These are phyloP conservation scores for Tetragonula clypearis DNA, from an alignment of 1,140 invertebrate genomes.

Conservation along the genomic window DNA sequence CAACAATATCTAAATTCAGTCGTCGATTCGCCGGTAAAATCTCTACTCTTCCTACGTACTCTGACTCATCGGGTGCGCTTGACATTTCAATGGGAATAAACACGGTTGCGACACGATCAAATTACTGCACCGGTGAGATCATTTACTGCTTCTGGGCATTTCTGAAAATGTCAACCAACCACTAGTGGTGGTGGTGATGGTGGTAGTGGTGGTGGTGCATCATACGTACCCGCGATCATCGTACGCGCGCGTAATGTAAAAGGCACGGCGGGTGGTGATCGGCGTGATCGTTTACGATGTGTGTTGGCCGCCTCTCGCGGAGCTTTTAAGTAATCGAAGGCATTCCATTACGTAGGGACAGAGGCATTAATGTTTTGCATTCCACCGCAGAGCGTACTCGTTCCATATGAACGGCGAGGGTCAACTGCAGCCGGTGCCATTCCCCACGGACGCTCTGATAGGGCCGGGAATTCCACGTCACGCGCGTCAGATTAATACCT, in stretches of 20 bases:
- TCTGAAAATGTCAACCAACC: conserved; percentile 3
- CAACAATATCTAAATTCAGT: not conserved
- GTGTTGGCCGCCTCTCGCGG: not conserved
- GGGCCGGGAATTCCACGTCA: conserved; percentile 96
- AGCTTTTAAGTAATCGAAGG: conserved; percentile 47
- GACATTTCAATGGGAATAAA: not conserved
- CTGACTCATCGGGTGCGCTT: not conserved
- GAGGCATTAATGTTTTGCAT: conserved; percentile 41
- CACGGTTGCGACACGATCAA: not conserved
- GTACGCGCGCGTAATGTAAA: not conserved
- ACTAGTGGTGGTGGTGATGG: too few species aligned
- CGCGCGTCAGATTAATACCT: conserved; percentile 93
- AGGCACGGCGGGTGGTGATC: not conserved
- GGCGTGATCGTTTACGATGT: not conserved
- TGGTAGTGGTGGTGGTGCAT: too few species aligned
- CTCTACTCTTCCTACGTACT: too few species aligned
- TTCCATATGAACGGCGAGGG: conserved; percentile 95
- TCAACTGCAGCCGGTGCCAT: conserved; percentile 95
- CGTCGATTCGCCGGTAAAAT: not conserved
- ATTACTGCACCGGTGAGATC: not conserved
- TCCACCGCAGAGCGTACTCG: conserved; percentile 90
- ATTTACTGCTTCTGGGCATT: not conserved
- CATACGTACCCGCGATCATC: too few species aligned
- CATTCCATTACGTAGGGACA: conserved; percentile 21
- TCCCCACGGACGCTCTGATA: conserved; percentile 96